Evolutionary conservation across 2,113 vertebrate species (phyloP), one percentile per base, ranked within the genome.

Genomic region (Hippolais icterina): DNA sequence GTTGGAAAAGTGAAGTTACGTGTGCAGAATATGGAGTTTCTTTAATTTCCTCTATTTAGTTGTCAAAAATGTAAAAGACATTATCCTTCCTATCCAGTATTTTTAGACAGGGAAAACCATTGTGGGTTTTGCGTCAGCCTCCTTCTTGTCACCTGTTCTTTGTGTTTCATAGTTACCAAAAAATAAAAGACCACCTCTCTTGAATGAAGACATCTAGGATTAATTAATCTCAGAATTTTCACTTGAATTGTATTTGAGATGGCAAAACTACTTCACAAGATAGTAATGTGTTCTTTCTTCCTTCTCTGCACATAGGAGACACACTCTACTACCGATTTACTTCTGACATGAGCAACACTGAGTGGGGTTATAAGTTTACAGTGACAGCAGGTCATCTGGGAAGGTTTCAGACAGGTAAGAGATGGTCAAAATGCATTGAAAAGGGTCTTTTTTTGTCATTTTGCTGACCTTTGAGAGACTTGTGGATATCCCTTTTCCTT

Each of bases 321-420:
- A 99, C 99, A 0, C 98, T 99, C 23, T 98, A 99, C 96, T 99
- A 99, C 96, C 97, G 98, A 42, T 99, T 99, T 47, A 99, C 99
- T 93, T 99, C 99, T 5, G 99, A 99, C 98, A 99, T 99, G 99
- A 99, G 99, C 97, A 99, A 99, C 98, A 99, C 99, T 0, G 99
- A 99, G 95, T 99, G 99, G 99, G 99, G 99, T 69, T 99, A 99
- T 85, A 99, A 98, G 96, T 99, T 99, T 94, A 99, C 99, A 7
- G 98, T 99, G 53, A 99, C 99, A 2, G 99, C 99, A 10, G 99
- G 99, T 42, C 99, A 99, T 94, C 98, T 99, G 65, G 99, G 99
- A 15, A 98, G 99, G 46, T 99, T 99, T 96, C 99, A 99, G 97
- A 99, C 99, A 98, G 99, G 99, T 99, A 53, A 94, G 97, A 87